These are phyloP conservation scores for Chironomus striatipennis DNA, from an alignment of 1,140 invertebrate species.

Conservation along the genomic window DNA sequence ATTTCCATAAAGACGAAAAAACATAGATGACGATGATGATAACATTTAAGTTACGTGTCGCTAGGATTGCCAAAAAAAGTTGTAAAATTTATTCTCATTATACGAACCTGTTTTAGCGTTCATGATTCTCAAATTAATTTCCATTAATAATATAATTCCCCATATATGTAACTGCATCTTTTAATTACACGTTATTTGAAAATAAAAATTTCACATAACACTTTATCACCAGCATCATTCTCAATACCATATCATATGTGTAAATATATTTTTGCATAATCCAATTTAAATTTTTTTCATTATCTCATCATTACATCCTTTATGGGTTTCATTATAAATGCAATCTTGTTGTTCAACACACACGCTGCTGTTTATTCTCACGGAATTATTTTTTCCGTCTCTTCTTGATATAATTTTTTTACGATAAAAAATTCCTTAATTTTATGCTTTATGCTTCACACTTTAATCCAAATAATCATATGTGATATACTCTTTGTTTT, in stretches of 20 bases:
- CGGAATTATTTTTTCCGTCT: too few species aligned
- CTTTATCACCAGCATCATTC: background rate
- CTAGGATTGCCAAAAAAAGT: background rate
- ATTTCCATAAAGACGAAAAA: too few species aligned
- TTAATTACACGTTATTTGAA: background rate
- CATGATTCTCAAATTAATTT: slow-evolving; percentile 15
- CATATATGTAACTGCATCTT: slow-evolving; percentile 1
- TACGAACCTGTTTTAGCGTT: background rate
- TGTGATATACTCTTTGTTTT: too few species aligned
- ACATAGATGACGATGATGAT: too few species aligned
- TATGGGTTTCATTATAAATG: too few species aligned
- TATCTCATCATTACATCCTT: background rate
- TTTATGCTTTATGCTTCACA: too few species aligned
- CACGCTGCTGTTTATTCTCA: too few species aligned
- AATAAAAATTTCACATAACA: slow-evolving; percentile 15
- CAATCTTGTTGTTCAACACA: too few species aligned
- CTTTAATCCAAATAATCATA: too few species aligned
- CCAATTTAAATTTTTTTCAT: background rate
- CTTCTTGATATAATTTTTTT: too few species aligned
- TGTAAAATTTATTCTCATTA: background rate
- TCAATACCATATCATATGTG: background rate
- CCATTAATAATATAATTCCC: slow-evolving; percentile 14
- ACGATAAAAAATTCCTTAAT: too few species aligned
- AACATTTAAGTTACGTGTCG: too few species aligned
- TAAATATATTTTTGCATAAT: slow-evolving; percentile 10